Percentiles rank a stretch among this genome's conserved stretches.
phyloP scores from a whole-genome alignment of 2,113 vertebrate genomes.

The Epinephelus moara region DNA sequence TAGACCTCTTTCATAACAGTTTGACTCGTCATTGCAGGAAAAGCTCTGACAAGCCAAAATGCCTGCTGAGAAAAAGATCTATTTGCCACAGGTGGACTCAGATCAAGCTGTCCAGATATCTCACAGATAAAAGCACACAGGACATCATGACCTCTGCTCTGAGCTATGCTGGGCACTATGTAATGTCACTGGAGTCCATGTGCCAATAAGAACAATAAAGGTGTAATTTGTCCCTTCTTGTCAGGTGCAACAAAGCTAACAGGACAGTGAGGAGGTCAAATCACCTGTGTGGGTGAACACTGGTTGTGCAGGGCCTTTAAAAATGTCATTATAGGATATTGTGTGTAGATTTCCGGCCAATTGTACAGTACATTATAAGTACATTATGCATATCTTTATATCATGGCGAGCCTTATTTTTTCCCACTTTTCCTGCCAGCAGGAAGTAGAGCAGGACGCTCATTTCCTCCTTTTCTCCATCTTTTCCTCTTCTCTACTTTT shows the following conservation, averaged over 20 bases:
- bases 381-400: neutral
- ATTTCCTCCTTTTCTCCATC: conserved; percentile 8
- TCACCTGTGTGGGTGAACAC: no score
- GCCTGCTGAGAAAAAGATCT: no score
- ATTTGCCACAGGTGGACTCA: no score
- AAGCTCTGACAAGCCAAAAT: no score
- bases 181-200: neutral
- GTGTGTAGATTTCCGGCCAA: neutral
- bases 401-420: no score
- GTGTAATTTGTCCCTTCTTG: neutral
- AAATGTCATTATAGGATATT: neutral
- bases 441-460: neutral
- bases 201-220: neutral
- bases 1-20: no score
- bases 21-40: no score
- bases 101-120: no score
- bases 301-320: neutral
- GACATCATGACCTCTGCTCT: no score
- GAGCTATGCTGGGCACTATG: no score
- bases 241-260: neutral
- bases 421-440: neutral
- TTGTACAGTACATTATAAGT: neutral
- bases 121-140: no score
- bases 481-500: neutral
- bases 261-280: no score